A percentile compares a stretch with the other conserved stretches of the same genome.
Conservation (phyloP, 2,888 invertebrate species). For the Nesidiocoris tenuis region DNA sequence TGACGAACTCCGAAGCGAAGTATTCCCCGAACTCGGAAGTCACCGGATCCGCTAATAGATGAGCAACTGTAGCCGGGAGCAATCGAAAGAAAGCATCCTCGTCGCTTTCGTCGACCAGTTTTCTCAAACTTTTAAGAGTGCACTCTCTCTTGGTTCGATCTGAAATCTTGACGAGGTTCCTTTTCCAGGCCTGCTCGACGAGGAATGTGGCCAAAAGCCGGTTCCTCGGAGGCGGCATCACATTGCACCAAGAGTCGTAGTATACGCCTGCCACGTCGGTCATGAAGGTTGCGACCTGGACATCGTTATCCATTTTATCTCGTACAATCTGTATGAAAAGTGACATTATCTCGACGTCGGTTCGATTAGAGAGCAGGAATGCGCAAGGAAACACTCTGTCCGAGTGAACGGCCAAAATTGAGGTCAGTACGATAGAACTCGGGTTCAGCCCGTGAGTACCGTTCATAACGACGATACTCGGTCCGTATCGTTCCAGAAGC, state of each 20-base stretch:
- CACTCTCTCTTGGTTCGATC: not conserved
- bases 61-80: slow-evolving; percentile 23
- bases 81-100: not conserved
- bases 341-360: not conserved
- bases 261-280: slow-evolving; percentile 50
- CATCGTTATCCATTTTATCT: too few species aligned
- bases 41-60: slow-evolving; percentile 39
- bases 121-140: not conserved
- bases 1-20: slow-evolving; percentile 31
- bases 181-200: slow-evolving; percentile 49
- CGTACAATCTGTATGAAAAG: not conserved
- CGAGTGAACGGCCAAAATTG: not conserved
- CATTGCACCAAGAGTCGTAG: slow-evolving; percentile 49
- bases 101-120: not conserved
- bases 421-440: not conserved
- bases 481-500: not conserved
- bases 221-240: slow-evolving; percentile 47
- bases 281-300: slow-evolving; percentile 50
- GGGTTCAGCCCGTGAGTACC: not conserved
- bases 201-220: slow-evolving; percentile 51
- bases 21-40: slow-evolving; percentile 48
- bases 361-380: not conserved
- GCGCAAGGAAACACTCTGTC: not conserved
- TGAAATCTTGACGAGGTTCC: slow-evolving; percentile 45
- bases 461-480: not conserved